Evolutionary conservation across 2,888 invertebrate species (phyloP).

Genomic region (Eudemis profundana): DNA sequence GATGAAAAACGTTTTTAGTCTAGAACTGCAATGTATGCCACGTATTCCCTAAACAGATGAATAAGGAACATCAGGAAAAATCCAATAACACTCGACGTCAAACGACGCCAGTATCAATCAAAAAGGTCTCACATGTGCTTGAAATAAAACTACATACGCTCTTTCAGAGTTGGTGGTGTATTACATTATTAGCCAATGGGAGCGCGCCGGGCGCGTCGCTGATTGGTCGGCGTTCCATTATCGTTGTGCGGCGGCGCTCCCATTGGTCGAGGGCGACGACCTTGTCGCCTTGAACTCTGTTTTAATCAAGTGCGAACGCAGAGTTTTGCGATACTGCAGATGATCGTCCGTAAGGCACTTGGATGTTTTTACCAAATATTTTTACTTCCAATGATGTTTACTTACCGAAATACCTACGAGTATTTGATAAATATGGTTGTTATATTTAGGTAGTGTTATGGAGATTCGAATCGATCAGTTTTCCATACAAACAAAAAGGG

Average conservation of each 20-base stretch:
- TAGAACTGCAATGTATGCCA: not conserved
- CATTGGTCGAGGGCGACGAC: slow-evolving; percentile 62
- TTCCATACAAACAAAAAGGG: too few relatives aligned
- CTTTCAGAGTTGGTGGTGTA: not conserved
- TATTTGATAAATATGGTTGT: too few relatives aligned
- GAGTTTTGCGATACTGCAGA: slow-evolving; percentile 44
- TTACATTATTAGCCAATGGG: slow-evolving; percentile 43
- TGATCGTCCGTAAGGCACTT: not conserved
- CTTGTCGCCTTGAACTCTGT: slow-evolving; percentile 57
- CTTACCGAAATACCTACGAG: too few relatives aligned
- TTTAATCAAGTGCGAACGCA: slow-evolving; percentile 45
- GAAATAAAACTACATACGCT: not conserved
- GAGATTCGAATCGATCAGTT: too few relatives aligned
- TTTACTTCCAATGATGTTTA: too few relatives aligned
- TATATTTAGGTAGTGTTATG: too few relatives aligned
- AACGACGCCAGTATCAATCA: slow-evolving; percentile 3
- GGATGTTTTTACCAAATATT: not conserved
- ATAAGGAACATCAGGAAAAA: slow-evolving; percentile 23
- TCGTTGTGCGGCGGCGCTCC: slow-evolving; percentile 48
- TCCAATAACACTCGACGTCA: slow-evolving; percentile 30
- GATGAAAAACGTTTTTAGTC: too few relatives aligned
- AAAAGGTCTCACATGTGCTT: not conserved
- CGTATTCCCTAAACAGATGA: slow-evolving; percentile 18
- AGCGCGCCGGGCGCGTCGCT: slow-evolving; percentile 43
- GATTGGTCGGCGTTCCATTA: slow-evolving; percentile 53